Percentiles rank a stretch among this genome's conserved stretches.
Evolutionary conservation across 2,888 invertebrate species (phyloP).

Genomic region (Archips crataeganus): DNA sequence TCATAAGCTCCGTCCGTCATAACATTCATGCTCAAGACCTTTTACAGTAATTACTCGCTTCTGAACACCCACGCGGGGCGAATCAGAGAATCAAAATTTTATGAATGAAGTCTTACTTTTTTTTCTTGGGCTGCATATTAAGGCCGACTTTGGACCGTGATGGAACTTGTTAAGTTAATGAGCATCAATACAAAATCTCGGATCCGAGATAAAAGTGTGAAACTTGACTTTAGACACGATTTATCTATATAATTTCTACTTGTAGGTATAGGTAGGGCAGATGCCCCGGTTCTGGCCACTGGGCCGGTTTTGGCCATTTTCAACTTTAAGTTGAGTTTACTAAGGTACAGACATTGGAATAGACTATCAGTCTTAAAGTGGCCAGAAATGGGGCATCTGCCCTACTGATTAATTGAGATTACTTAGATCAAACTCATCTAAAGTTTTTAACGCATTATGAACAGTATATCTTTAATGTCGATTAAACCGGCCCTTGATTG

Average conservation of each 20-base stretch:
- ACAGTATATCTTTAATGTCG: too few species aligned
- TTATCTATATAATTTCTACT: background rate
- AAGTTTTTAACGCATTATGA: too few species aligned
- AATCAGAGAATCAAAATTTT: constrained; percentile 81
- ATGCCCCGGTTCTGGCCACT: too few species aligned
- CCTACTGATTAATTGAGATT: too few species aligned
- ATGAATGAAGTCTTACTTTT: constrained; percentile 77
- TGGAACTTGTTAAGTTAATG: constrained; percentile 15
- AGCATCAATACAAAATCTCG: background rate
- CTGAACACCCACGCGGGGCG: constrained; percentile 66
- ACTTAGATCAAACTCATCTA: too few species aligned
- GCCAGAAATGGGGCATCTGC: too few species aligned
- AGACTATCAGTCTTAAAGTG: too few species aligned
- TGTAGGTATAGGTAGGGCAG: too few species aligned
- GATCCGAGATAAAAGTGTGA: background rate
- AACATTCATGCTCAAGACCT: constrained; percentile 84
- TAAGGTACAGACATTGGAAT: too few species aligned
- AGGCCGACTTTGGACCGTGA: constrained; percentile 12
- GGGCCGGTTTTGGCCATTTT: too few species aligned
- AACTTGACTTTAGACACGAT: background rate
- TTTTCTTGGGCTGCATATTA: constrained; percentile 48
- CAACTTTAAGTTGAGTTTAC: too few species aligned
- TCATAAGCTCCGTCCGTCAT: constrained; percentile 84
- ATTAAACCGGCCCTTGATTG: too few species aligned
- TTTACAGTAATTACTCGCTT: constrained; percentile 80